These are phyloP conservation scores for Erpornis zantholeuca DNA, from an alignment of 2,113 vertebrate species.

Conservation along the genomic window DNA sequence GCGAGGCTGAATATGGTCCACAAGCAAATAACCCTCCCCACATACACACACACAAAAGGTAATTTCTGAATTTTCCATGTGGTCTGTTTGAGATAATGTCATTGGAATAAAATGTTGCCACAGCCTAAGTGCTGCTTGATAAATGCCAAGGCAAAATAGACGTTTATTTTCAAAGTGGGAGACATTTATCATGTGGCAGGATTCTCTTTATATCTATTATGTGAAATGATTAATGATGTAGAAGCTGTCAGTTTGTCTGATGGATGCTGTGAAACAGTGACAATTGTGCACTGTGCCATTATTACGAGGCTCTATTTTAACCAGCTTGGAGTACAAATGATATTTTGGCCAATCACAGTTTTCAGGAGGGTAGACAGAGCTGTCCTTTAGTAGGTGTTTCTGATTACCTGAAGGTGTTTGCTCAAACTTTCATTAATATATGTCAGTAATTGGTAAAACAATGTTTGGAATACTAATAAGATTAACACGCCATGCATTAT, in stretches of 20 bases:
- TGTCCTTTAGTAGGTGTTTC: neutral
- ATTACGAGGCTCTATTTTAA: slow-evolving; percentile 19
- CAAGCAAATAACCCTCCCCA: neutral
- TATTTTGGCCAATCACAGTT: slow-evolving; percentile 19
- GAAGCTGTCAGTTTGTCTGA: slow-evolving; percentile 58
- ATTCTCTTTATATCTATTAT: slow-evolving; percentile 60
- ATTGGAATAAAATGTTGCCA: slow-evolving; percentile 25
- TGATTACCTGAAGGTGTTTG: slow-evolving; percentile 36
- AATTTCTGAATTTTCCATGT: slow-evolving; percentile 14
- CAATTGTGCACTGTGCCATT: slow-evolving; percentile 36
- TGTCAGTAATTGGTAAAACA: slow-evolving; percentile 11
- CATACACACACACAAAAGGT: neutral
- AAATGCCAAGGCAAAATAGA: slow-evolving; percentile 63
- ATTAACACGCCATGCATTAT: neutral
- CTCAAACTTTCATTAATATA: slow-evolving; percentile 14
- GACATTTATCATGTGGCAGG: slow-evolving; percentile 62
- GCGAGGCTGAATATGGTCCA: neutral
- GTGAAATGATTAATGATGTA: slow-evolving; percentile 65
- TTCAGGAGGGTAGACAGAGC: neutral
- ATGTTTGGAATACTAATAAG: neutral
- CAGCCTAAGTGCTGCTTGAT: slow-evolving; percentile 46
- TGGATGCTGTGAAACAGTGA: slow-evolving; percentile 56
- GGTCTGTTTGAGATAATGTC: slow-evolving; percentile 50
- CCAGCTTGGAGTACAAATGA: slow-evolving; percentile 28
- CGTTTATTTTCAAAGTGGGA: slow-evolving; percentile 57